Conservation (phyloP, 2,797 vertebrate genomes). For the Premnoplex brunnescens region DNA sequence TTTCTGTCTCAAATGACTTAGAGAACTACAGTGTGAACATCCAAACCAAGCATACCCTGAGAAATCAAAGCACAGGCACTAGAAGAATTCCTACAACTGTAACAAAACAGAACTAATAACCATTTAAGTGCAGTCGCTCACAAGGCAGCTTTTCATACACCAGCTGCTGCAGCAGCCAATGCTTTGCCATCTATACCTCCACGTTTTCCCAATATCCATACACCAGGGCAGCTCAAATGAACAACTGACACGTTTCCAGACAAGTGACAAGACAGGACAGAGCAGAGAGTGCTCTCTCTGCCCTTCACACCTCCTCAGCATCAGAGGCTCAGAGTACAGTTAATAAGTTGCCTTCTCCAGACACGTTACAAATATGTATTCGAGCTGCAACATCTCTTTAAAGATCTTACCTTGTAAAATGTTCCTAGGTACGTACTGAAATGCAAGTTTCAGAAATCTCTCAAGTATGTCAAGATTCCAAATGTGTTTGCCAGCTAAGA, state of each 20-base stretch:
- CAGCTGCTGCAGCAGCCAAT: background rate
- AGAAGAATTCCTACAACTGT: background rate
- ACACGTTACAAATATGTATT: background rate
- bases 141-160: fast-evolving
- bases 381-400: background rate
- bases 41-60: background rate
- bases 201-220: background rate
- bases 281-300: background rate
- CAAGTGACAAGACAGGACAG: background rate
- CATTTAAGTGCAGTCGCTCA: background rate
- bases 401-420: background rate
- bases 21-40: background rate
- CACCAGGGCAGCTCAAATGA: background rate
- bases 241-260: background rate
- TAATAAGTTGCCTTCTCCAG: background rate
- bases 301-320: fast-evolving
- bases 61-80: background rate
- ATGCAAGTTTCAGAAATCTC: background rate
- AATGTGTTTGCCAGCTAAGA: background rate
- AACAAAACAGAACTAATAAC: background rate
- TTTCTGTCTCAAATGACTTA: background rate
- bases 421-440: background rate
- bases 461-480: background rate
- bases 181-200: background rate
- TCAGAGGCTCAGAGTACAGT: background rate